A percentile compares a stretch with the other conserved stretches of the same genome.
Conservation (phyloP, 2,113 vertebrate genomes). For the Chaetops frenatus region DNA sequence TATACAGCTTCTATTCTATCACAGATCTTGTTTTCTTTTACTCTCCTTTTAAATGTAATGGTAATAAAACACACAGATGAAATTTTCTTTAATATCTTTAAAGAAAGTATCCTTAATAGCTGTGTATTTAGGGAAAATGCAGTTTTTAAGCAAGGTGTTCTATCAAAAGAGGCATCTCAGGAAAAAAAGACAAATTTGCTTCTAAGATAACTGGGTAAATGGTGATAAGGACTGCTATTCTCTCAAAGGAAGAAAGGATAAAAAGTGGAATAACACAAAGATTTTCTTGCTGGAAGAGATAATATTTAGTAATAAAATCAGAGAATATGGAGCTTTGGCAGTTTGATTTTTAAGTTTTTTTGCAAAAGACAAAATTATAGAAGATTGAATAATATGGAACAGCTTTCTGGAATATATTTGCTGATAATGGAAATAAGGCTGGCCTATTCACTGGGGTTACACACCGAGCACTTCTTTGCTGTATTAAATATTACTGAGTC, state of each 20-base stretch:
- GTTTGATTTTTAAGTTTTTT: neutral
- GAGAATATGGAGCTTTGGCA: neutral
- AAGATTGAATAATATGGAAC: neutral
- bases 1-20: neutral
- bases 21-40: neutral
- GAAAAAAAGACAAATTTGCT: neutral
- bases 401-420: neutral
- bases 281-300: neutral
- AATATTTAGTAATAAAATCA: neutral
- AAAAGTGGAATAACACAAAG: neutral
- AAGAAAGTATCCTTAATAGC: neutral
- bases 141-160: neutral
- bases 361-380: neutral
- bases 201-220: neutral
- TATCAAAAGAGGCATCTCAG: neutral
- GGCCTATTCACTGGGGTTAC: neutral
- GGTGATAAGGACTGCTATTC: neutral
- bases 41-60: neutral
- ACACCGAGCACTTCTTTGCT: conserved; percentile 14
- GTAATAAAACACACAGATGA: neutral
- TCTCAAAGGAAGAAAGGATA: neutral
- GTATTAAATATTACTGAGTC: conserved; percentile 62
- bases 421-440: conserved; percentile 32
- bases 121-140: neutral
- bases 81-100: neutral